Evolutionary conservation across 2,888 invertebrate species (phyloP).

Genomic region (Camptogramma bilineatum): DNA sequence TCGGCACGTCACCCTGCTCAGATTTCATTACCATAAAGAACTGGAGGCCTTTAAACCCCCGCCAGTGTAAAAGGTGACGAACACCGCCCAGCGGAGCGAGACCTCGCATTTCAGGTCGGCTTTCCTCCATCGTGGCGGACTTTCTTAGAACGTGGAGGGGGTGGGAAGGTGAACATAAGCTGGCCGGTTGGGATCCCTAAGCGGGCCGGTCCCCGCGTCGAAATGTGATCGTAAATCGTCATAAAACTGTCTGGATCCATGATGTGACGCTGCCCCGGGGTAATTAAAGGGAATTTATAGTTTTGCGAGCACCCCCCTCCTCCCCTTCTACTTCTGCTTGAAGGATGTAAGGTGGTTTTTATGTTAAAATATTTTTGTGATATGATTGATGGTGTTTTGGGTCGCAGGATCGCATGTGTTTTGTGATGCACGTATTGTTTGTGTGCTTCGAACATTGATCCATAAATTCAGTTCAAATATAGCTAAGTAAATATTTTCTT

Average conservation of each 20-base stretch:
- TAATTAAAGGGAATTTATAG: slow-evolving; percentile 87
- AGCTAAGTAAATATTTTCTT: not conserved
- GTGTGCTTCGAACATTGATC: slow-evolving; percentile 1
- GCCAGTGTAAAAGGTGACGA: slow-evolving; percentile 84
- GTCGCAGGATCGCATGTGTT: slow-evolving; percentile 32
- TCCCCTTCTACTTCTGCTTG: slow-evolving; percentile 44
- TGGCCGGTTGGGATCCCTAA: slow-evolving; percentile 70
- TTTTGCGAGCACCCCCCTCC: slow-evolving; percentile 63
- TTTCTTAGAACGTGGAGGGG: slow-evolving; percentile 49
- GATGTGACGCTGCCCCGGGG: slow-evolving; percentile 89
- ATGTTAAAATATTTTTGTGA: slow-evolving; percentile 47
- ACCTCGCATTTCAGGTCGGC: slow-evolving; percentile 46
- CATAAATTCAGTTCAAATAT: not conserved
- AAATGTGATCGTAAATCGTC: slow-evolving; percentile 86
- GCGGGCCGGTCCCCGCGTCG: slow-evolving; percentile 81
- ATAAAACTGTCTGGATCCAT: slow-evolving; percentile 91
- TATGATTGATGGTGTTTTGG: slow-evolving; percentile 47
- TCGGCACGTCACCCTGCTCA: slow-evolving; percentile 84
- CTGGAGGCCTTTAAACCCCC: slow-evolving; percentile 85
- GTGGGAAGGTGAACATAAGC: slow-evolving; percentile 48
- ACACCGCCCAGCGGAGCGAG: slow-evolving; percentile 63
- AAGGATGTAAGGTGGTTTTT: slow-evolving; percentile 47
- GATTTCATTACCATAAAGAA: slow-evolving; percentile 86
- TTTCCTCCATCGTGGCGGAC: slow-evolving; percentile 39
- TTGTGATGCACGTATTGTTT: slow-evolving; percentile 21